A percentile compares a stretch with the other conserved stretches of the same genome.
phyloP scores from a whole-genome alignment of 2,797 vertebrate species.

The Natrix natrix region DNA sequence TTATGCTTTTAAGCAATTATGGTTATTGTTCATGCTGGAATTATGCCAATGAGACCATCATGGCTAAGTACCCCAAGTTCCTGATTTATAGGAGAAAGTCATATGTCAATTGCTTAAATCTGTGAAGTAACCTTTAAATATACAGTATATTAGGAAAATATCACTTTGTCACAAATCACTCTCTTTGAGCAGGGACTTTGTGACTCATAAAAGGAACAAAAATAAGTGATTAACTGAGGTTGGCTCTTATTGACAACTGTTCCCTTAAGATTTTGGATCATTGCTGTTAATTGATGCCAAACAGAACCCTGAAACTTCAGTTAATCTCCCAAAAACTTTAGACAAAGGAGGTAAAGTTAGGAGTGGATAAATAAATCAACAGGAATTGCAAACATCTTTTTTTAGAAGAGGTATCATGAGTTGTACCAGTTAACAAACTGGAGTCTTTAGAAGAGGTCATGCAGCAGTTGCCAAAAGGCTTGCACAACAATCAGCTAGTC shows the following conservation, averaged over 20 bases:
- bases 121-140: background rate
- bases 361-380: background rate
- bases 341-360: background rate
- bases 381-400: background rate
- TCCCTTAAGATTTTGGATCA: background rate
- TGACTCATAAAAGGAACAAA: background rate
- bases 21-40: background rate
- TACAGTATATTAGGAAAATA: background rate
- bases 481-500: background rate
- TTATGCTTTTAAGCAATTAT: background rate
- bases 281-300: background rate
- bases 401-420: background rate
- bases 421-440: background rate
- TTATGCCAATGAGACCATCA: background rate
- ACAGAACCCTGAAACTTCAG: background rate
- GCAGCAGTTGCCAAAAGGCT: background rate
- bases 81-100: background rate
- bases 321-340: background rate
- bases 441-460: background rate
- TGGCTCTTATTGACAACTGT: background rate
- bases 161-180: background rate
- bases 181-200: background rate
- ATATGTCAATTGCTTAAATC: background rate
- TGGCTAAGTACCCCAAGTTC: background rate
- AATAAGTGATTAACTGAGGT: background rate